Base-by-base conservation (phyloP, 2,888 invertebrate species). In the Synanthedon vespiformis region DNA sequence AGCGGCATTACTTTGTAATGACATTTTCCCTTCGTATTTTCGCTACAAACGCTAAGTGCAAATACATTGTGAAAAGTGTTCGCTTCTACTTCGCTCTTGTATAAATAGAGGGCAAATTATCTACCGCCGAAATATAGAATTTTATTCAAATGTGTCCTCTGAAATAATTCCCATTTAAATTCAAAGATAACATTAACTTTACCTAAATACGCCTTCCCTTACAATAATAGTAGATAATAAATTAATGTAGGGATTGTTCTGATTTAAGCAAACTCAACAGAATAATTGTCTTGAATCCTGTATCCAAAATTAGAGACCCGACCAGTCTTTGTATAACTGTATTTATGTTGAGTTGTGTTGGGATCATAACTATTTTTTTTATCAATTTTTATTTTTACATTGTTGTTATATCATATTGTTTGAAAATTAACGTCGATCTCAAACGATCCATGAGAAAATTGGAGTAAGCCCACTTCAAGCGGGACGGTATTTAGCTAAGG, bases 171-270 rank as follows among this genome's bases (percentile, higher is more conserved):
- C 27, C 18, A 60, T 59, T 60, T 50, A 56, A 60, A 61, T 55
- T 58, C 57, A 58, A 62, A 61, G 57, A 59, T 60, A 62, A 64
- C 54, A 60, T 41, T 40, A 51, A 56, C 60, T 58, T 52, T 53
- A 54, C 54, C 50, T 54, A 60, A 58, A 59, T 55, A 57, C 12
- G 48, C 22, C 16, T 22, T 48, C 22, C 5, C 13, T 22, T 48
- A 48, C 11, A 48, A 48, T 22, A 48, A 48, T 48, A 48, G 48
- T 14, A 16, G 16, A 48, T n/a, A 49, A 52, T 48, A 44, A 14
- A 44, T 44, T 44, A 13, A 6, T 44, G 13, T 44, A 44, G 11
- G 44, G 44, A 44, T 44, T 44, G 44, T 44, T 44, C 6, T 44
- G 12, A 44, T 44, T 8, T 13, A 44, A 14, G 14, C 44, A 44